Evolutionary conservation across 1,140 invertebrate species (phyloP), one percentile per base, ranked within the genome.

Genomic region (Papilio glaucus): DNA sequence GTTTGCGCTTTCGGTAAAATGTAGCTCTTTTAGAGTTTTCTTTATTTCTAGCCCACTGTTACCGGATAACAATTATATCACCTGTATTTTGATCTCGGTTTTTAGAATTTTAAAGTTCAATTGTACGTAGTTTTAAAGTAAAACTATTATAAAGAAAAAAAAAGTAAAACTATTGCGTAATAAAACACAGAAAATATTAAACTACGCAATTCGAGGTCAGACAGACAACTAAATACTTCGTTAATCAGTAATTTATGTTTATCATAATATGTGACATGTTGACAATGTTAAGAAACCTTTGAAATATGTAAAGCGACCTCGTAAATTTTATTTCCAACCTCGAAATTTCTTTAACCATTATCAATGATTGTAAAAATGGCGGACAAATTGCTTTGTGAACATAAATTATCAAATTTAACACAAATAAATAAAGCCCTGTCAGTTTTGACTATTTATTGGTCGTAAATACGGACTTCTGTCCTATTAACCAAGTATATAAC

Each of bases 261-360:
- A 13, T 53, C 10, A 24, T 12, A 57, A 24, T 24, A 57, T 13
- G 9, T 13, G 21, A 57, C 24, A 24, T 57, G 21, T 53, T 53
- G 4, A 57, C 45, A 57, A 24, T 4, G 10, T 12, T 26, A 18
- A 26, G 24, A 6, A 21, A 24, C n/a, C n/a, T n/a, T n/a, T n/a
- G n/a, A n/a, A n/a, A n/a, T n/a, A 12, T 57, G 21, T 57, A 57
- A 21, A n/a, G 7, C 15, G 6, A 10, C 45, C 15, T 49, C 18
- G 45, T 21, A 24, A 57, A 13, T 24, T 57, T 57, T 57, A 57
- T 57, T 24, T 18, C 49, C 49, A 13, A 57, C 49, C 49, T 57
- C 21, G 49, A 21, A 21, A 18, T 49, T 49, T 49, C 15, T 57
- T 57, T 24, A 57, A 57, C 21, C 9, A 57, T 57, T 26, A 21